These are phyloP conservation scores for Pomacea canaliculata DNA, from an alignment of 2,888 invertebrate species.

Conservation along the genomic window DNA sequence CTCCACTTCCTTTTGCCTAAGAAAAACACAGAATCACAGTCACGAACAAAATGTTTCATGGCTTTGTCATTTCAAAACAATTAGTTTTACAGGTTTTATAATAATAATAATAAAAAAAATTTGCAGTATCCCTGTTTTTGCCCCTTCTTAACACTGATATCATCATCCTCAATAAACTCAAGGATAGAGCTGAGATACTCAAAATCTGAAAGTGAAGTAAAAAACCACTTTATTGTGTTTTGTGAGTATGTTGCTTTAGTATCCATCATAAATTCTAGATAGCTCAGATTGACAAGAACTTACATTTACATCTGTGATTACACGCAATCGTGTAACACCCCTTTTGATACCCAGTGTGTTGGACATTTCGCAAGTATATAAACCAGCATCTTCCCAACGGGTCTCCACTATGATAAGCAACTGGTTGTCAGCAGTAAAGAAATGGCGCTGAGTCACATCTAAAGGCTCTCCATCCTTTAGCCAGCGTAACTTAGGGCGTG, in stretches of 20 bases:
- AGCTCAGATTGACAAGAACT: neutral
- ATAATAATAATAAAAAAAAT: too few species aligned
- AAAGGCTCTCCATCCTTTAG: constrained; percentile 84
- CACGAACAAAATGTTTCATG: too few species aligned
- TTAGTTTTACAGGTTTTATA: too few species aligned
- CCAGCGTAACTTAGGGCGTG: constrained; percentile 85
- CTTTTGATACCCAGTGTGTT: constrained; percentile 85
- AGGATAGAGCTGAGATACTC: too few species aligned
- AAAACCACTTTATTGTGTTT: too few species aligned
- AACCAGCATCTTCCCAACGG: constrained; percentile 82
- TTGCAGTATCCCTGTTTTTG: too few species aligned
- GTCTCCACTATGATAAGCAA: constrained; percentile 88
- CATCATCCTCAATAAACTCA: too few species aligned
- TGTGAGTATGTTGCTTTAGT: too few species aligned
- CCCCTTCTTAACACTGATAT: too few species aligned
- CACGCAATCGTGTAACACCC: constrained; percentile 80
- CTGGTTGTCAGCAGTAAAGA: constrained; percentile 88
- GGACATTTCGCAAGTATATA: constrained; percentile 90
- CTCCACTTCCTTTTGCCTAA: constrained; percentile 8
- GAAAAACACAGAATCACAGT: neutral
- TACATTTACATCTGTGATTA: constrained; percentile 73
- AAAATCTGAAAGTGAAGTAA: too few species aligned
- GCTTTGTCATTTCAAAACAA: too few species aligned
- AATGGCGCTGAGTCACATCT: constrained; percentile 81
- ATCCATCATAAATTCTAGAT: too few species aligned